Base-by-base conservation (phyloP, 2,888 invertebrate genomes). In the Pandemis corylana region DNA sequence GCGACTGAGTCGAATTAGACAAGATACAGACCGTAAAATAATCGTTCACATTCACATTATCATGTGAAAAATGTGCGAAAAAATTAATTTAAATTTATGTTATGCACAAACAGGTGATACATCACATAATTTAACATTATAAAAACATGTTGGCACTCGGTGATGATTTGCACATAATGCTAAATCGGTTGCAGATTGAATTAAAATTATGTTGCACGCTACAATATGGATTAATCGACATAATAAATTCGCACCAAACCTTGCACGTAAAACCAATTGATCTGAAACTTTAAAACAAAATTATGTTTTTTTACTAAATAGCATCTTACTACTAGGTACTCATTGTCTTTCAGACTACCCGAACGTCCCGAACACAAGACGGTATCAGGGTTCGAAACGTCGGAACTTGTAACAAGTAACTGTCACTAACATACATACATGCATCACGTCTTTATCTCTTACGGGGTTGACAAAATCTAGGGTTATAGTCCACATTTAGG, bases 181-280 rank as follows among this genome's bases (percentile, higher is more conserved):
- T 53, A n/a, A n/a, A 5, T 53, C 9, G 15, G n/a, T 53, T 7
- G 7, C n/a, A 53, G 53, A 53, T 53, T 53, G n/a, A 15, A 53
- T 53, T 7, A 15, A 53, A 53, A n/a, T 53, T 53, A 53, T 53
- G 53, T 15, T 53, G 53, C 53, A 53, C 53, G 53, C n/a, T n/a
- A 53, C 53, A 53, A n/a, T 6, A 9, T 53, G 53, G 53, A 53
- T 53, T 53, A 56, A 56, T 20, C 13, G 53, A 15, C n/a, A n/a
- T 53, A 12, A 13, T 53, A 53, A 53, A n/a, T 2, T 53, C 6
- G 7, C 53, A 53, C 51, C n/a, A 7, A 15, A 15, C 1, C 53
- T n/a, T 53, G 10, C 15, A 15, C 6, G 53, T 53, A 53, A 53
- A 53, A 53, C 6, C 10, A 53, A 53, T 53, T 53, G 49, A 9